Conservation (phyloP, 1,140 invertebrate genomes). For the Eulimnadia texana region DNA sequence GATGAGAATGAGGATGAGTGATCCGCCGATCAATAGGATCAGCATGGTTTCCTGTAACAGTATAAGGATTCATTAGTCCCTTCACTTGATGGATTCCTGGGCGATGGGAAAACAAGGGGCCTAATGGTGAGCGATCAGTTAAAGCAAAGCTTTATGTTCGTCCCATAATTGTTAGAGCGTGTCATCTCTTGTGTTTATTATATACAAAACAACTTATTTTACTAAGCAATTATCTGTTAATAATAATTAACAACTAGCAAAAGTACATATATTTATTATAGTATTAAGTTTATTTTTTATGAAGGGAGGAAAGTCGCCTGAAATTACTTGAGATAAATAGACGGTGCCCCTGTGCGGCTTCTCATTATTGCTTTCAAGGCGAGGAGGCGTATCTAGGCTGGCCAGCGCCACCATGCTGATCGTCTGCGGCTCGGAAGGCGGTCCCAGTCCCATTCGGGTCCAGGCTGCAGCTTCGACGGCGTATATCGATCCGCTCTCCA, state of each 20-base stretch:
- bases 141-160: no score
- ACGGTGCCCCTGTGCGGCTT: background rate
- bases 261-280: no score
- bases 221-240: no score
- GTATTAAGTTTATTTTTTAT: no score
- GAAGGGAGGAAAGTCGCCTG: background rate
- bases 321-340: background rate
- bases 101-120: no score
- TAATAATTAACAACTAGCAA: no score
- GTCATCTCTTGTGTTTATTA: no score
- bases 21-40: conserved; percentile 13
- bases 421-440: conserved; percentile 3
- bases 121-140: no score
- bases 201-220: no score
- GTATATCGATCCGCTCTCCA: conserved; percentile 10
- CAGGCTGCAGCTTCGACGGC: conserved; percentile 8
- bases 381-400: background rate
- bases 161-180: no score
- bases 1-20: conserved; percentile 8
- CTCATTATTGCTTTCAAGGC: background rate
- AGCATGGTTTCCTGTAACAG: conserved; percentile 16
- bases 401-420: background rate
- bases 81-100: no score
- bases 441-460: conserved; percentile 14
- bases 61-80: no score